Base-by-base conservation (phyloP, 2,888 invertebrate genomes). In the Cepaea hortensis region DNA sequence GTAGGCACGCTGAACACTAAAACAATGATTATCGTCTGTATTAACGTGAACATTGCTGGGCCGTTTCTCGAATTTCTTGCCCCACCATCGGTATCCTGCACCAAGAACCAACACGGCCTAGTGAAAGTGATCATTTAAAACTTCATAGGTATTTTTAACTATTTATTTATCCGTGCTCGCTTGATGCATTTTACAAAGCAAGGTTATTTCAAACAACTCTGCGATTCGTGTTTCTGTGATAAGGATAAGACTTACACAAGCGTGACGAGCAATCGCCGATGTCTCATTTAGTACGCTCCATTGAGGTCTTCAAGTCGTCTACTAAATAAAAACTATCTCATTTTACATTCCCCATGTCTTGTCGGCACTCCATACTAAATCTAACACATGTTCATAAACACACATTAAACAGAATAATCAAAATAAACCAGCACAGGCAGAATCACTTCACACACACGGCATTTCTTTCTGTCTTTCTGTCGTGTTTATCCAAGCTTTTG, bases 401-500 rank as follows among this genome's bases (percentile, higher is more conserved):
- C 6, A 9, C 9, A 13, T 55, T 7, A 79, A 61, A 61, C 77
- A 55, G n/a, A n/a, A 77, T n/a, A 77, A 23, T 9, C 5, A 62
- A 79, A 13, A 62, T 35, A 62, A n/a, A 4, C 23, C 61, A 15
- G n/a, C 55, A 77, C 55, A 79, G 61, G 20, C 62, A 3, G 62
- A 79, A 61, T 62, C 15, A 79, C 62, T 62, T 62, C 0, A 11
- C 18, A 35, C 62, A 79, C 79, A 79, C 55, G 68, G 68, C 68
- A 20, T 18, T 68, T 55, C n/a, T 61, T 79, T 79, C 79, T 62
- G 15, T 62, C 79, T n/a, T 3, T 80, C 20, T 46, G 48, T 48
- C 18, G 68, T 81, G 68, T 81, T 81, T 81, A 50, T 68, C 70
- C 81, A 68, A 81, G 70, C 50, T n/a, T 68, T 15, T n/a, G 81